Evolutionary conservation across 2,113 vertebrate genomes (phyloP), one percentile per base, ranked within the genome.

Genomic region (Turnix velox): DNA sequence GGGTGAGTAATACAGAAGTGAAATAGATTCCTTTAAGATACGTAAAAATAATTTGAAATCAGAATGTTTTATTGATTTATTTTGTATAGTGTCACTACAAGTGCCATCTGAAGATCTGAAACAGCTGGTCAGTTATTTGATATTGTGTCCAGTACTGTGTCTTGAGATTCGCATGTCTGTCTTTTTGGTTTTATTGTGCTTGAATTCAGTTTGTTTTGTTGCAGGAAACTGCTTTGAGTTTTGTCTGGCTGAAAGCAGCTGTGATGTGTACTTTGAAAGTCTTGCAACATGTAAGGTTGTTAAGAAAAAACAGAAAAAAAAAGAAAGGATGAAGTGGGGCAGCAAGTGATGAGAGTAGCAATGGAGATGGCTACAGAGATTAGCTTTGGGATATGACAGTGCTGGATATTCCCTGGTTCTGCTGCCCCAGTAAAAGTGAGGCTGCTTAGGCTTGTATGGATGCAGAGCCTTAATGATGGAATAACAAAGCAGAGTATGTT

Each of bases 71-170:
- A 45, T 15, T 92, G 79, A 37, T 95, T 92, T 71, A 49, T 94
- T 93, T 94, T 86, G 27, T 67, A 16, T 46, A 63, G 4, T 18
- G 33, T 58, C 33, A 24, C 42, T 84, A 43, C 31, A 43, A 63
- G 69, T 90, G 80, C 45, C 37, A 63, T 63, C 49, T 63, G 86
- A 58, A 72, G 65, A 57, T 91, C 73, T 81, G 35, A 96, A 91
- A 79, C 13, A 8, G 4, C 28, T 58, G 76, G 71, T 18, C 87
- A 93, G 8, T 24, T 73, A 54, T 91, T 86, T 91, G 62, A 57
- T 78, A 78, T 54, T 22, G 48, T 43, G 22, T 48, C 54, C 43
- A 6, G 14, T 49, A 48, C 30, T 76, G 22, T 27, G 19, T 55
- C 69, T 65, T 48, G 89, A 46, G 71, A 62, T 58, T 90, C 54